phyloP scores from a whole-genome alignment of 1,140 invertebrate species.

The Lordiphosa mommai region DNA sequence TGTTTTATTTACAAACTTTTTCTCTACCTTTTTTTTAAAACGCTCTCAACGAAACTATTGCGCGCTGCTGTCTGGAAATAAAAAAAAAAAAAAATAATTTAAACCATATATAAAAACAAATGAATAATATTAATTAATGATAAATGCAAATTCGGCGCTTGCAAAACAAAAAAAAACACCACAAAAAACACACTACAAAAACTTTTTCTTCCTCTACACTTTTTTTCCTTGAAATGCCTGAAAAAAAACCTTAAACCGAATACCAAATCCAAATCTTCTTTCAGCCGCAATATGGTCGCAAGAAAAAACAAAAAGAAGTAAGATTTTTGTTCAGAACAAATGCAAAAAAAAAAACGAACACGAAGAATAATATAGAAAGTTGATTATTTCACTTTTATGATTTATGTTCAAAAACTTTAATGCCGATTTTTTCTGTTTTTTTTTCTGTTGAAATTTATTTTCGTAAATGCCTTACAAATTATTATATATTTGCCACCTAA shows the following conservation, averaged over 20 bases:
- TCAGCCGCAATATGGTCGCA: conserved; percentile 88
- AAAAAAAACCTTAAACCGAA: conserved; percentile 53
- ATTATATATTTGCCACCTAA: no score
- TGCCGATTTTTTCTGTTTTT: no score
- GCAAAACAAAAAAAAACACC: conserved; percentile 16
- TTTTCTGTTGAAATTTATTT: no score
- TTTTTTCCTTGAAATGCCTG: conserved; percentile 31
- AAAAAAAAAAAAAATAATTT: conserved; percentile 27
- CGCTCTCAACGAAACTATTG: conserved; percentile 63
- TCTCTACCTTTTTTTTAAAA: conserved; percentile 69
- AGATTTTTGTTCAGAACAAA: conserved; percentile 82
- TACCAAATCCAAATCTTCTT: conserved; percentile 78
- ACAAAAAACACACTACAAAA: conserved; percentile 16
- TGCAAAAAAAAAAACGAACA: conserved; percentile 23
- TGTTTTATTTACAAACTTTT: conserved; percentile 73
- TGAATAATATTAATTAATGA: conserved; percentile 34
- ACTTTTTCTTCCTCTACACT: conserved; percentile 22
- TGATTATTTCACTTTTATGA: background rate
- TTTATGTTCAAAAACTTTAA: background rate
- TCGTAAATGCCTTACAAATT: no score
- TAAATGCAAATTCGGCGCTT: conserved; percentile 56
- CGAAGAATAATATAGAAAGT: conserved; percentile 10
- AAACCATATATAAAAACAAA: conserved; percentile 12
- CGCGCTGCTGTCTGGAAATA: conserved; percentile 66
- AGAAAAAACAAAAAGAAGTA: conserved; percentile 98